phyloP scores from a whole-genome alignment of 2,113 vertebrate species.

The Mixornis gularis region DNA sequence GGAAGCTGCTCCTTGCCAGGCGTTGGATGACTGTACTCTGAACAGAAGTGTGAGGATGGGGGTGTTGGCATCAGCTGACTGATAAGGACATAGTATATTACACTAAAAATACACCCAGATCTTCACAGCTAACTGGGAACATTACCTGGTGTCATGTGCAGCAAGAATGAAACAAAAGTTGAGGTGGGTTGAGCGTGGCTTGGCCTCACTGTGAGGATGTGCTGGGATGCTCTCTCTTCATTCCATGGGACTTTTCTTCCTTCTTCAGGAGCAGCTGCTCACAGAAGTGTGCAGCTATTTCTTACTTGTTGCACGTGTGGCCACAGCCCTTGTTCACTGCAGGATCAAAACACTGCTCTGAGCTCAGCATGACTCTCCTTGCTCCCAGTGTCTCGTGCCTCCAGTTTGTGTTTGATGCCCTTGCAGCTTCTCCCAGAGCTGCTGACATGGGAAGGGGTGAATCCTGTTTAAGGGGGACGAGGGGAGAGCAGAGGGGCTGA shows the following conservation, averaged over 20 bases:
- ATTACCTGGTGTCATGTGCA: not conserved
- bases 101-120: not conserved
- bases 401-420: accelerated
- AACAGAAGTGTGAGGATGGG: not conserved
- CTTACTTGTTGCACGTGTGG: not conserved
- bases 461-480: not conserved
- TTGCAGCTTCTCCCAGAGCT: not conserved
- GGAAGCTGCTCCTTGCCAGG: not conserved
- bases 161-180: not conserved
- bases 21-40: not conserved
- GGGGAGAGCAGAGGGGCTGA: not conserved
- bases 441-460: not conserved
- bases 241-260: not conserved
- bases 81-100: not conserved
- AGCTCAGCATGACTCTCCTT: not conserved
- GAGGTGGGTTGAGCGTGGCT: not conserved
- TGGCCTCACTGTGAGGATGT: accelerated
- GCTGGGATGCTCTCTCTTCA: accelerated
- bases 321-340: not conserved
- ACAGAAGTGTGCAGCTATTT: not conserved
- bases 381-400: not conserved
- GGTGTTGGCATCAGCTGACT: slow-evolving; percentile 7
- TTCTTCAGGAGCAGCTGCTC: not conserved
- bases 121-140: not conserved
- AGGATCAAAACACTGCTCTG: not conserved